Evolutionary conservation across 2,888 invertebrate species (phyloP), one percentile per base, ranked within the genome.

Genomic region (Adelognathus sp.): DNA sequence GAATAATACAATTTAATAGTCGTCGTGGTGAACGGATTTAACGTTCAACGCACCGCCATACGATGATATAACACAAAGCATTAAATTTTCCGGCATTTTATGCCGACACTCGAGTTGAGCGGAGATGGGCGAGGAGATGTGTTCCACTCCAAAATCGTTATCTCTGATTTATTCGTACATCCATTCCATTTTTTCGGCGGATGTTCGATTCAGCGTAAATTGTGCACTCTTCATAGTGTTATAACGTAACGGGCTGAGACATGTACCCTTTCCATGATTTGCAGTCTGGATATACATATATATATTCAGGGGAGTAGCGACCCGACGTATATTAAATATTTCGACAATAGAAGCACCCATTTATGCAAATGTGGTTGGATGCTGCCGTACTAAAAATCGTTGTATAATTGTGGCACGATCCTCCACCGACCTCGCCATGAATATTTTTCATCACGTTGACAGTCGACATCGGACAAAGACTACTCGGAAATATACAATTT

Each of bases 81-180:
- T 52, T 50, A 75, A 44, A 39, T 69, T 76, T 69, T 70, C 70
- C 70, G 16, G 31, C 63, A 41, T n/a, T 29, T 76, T 69, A 70
- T 29, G 39, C 69, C 67, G 39, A 69, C 58, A 58, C 70, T 72
- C 52, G 31, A 76, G 74, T 85, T 79, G 81, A 83, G 82, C 81
- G 82, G 72, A 7, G 46, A 80, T 79, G 70, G 31, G 74, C 80
- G 50, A 24, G 71, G 71, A n/a, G 73, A 81, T 82, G 82, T 75
- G 71, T 63, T 41, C 50, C 78, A 80, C 81, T 82, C 74, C 79
- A 73, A 81, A 74, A 27, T 74, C 77, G 82, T 84, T 81, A 81
- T 76, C 81, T 74, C 75, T 77, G 86, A 87, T 86, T 86, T 83
- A 86, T 86, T 83, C 77, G 76, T 67, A 79, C 81, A 82, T 84